Conservation (phyloP, 2,113 vertebrate species). For the Accipiter cooperii region DNA sequence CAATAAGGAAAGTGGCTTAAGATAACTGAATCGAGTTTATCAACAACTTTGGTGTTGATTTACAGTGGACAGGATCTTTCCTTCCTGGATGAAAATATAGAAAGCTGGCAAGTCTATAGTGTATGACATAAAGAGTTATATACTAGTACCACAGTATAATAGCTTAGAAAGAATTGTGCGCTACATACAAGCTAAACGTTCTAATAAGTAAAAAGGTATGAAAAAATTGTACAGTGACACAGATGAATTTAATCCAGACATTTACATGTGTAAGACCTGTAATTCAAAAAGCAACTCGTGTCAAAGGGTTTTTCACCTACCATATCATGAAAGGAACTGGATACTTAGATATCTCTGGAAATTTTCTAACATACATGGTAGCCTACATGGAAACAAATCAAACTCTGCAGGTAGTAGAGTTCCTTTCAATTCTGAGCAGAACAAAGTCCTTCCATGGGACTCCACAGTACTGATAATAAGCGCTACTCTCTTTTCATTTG, state of each 20-base stretch:
- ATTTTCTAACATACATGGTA: not conserved
- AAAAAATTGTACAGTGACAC: not conserved
- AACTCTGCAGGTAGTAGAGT: not conserved
- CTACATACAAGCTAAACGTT: accelerated
- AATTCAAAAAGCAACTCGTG: not conserved
- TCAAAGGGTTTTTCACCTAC: not conserved
- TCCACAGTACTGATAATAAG: not conserved
- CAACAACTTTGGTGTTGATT: not conserved
- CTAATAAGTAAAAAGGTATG: not conserved
- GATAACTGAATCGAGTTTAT: not conserved
- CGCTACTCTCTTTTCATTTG: not conserved
- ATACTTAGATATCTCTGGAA: not conserved
- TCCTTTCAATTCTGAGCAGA: not conserved
- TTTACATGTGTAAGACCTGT: not conserved
- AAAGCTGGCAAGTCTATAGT: not conserved
- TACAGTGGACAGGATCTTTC: not conserved
- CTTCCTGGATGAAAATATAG: not conserved
- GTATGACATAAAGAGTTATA: not conserved
- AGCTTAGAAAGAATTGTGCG: not conserved
- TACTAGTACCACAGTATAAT: not conserved
- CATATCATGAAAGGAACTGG: not conserved
- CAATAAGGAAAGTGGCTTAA: not conserved
- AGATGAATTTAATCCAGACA: not conserved
- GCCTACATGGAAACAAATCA: not conserved
- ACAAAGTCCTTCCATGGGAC: not conserved